These are phyloP conservation scores for Egretta garzetta DNA, from an alignment of 2,113 vertebrate species.

Conservation along the genomic window DNA sequence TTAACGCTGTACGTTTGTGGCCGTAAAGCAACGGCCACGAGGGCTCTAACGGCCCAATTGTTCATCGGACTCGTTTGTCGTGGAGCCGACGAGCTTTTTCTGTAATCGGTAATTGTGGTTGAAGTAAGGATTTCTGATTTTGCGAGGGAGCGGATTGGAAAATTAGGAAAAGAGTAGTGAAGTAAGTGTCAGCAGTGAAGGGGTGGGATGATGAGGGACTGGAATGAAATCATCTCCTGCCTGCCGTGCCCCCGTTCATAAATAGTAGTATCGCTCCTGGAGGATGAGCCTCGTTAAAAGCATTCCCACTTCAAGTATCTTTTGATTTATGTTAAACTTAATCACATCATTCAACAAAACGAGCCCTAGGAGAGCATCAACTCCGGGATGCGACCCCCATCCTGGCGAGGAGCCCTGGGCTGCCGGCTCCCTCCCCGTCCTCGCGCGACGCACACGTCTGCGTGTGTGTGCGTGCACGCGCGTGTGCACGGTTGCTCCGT, in stretches of 20 bases:
- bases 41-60: neutral
- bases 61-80: neutral
- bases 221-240: neutral
- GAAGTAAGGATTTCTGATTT: neutral
- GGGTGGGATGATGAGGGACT: neutral
- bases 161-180: neutral
- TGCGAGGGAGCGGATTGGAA: neutral
- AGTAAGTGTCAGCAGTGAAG: neutral
- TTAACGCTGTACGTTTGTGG: neutral
- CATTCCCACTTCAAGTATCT: neutral
- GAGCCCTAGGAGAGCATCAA: fast-evolving
- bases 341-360: fast-evolving
- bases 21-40: neutral
- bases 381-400: fast-evolving
- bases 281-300: neutral
- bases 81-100: neutral
- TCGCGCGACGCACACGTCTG: fast-evolving
- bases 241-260: neutral
- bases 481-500: no score
- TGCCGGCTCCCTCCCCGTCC: neutral
- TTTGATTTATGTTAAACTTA: neutral
- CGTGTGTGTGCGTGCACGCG: fast-evolving
- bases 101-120: neutral
- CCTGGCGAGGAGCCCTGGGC: neutral
- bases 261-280: neutral